These are phyloP conservation scores for Cariama cristata DNA, from an alignment of 2,113 vertebrate genomes.

Conservation along the genomic window DNA sequence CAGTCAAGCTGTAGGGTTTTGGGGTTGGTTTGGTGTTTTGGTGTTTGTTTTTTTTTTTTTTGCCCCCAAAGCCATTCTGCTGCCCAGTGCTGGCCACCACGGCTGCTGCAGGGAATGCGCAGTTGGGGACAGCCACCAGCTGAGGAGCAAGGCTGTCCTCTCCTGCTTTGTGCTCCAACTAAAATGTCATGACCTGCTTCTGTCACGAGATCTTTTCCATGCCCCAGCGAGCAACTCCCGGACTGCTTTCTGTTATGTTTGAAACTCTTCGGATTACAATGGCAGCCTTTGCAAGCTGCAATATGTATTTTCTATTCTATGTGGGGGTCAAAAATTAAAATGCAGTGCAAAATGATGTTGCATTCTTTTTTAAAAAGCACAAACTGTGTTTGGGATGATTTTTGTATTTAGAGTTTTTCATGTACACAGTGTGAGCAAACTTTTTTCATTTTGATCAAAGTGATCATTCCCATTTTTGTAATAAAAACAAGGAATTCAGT, in stretches of 20 bases:
- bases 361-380: constrained; percentile 66
- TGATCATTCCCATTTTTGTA: constrained; percentile 81
- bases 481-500: constrained; percentile 77
- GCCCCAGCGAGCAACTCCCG: not conserved
- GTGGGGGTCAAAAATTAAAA: not conserved
- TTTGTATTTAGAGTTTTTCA: constrained; percentile 80
- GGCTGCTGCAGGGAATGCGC: too few relatives aligned
- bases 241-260: too few relatives aligned
- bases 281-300: not conserved
- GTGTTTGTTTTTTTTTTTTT: not conserved
- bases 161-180: not conserved
- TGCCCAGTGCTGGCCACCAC: not conserved
- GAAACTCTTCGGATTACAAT: rapidly evolving
- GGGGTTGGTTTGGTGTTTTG: not conserved
- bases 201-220: too few relatives aligned
- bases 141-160: not conserved
- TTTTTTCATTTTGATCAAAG: constrained; percentile 80
- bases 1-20: not conserved
- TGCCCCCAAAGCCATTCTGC: not conserved
- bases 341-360: not conserved
- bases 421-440: constrained; percentile 75
- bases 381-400: constrained; percentile 68
- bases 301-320: not conserved
- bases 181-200: not conserved
- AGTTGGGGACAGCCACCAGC: not conserved